Base-by-base conservation (phyloP, 2,797 vertebrate species). In the Paratrypauchen microcephalus region DNA sequence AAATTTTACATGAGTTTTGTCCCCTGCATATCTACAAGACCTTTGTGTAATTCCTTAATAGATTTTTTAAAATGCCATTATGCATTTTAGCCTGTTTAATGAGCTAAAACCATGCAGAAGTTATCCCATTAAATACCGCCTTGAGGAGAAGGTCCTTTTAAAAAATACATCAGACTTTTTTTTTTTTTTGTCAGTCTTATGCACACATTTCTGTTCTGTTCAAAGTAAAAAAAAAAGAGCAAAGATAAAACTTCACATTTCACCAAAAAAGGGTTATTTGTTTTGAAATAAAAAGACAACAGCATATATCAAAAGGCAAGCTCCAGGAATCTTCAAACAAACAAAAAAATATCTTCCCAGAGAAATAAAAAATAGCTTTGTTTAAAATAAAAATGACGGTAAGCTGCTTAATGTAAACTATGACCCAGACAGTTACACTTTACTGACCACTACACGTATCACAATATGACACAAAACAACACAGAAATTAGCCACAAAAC, bases 401-500 rank as follows among this genome's bases (percentile, higher is more conserved):
- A 92, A 92, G 87, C 87, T 90, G 73, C 91, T 92, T 91, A 90
- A 84, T 83, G 78, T 82, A 87, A 91, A 90, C 75, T 89, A 79
- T 89, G 87, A 77, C 82, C 82, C 47, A 75, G 69, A 80, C 74
- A 78, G 56, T 69, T 73, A 77, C 73, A 70, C 26, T 79, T 83
- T 65, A 80, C 76, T 90, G 86, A 86, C 85, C 87, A 73, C 75
- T 79, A 55, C 71, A 81, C 76, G 69, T 70, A 74, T 84, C 82
- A 86, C 83, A 84, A 78, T 62, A 85, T 76, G 61, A 74, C 77
- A 89, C 74, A 86, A 84, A 85, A 75, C 77, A 41, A 76, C 67
- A 68, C 48, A 32, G 55, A 74, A 87, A 87, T 81, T 74, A 81
- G 62, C 57, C 41, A 55, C 21, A 80, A 76, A 82, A 80, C 57